phyloP scores from a whole-genome alignment of 2,888 invertebrate genomes.

The Lepidochrysops patricia region DNA sequence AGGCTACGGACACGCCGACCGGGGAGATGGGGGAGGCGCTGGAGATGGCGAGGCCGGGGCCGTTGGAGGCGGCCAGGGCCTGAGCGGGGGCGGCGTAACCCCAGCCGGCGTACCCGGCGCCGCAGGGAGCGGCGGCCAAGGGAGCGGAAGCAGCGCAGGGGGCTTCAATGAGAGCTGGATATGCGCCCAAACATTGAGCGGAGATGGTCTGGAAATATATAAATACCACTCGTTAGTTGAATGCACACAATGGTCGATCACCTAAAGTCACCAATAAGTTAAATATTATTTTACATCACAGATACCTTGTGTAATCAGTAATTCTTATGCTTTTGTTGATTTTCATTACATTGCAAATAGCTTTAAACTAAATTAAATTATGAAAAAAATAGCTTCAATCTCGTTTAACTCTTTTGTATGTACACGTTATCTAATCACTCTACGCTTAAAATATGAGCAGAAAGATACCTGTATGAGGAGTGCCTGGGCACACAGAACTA shows the following conservation, averaged over 20 bases:
- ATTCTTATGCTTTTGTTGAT: too few species aligned
- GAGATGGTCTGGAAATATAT: conserved; percentile 19
- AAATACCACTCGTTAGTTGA: too few species aligned
- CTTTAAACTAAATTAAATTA: too few species aligned
- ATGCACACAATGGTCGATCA: too few species aligned
- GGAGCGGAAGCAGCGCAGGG: not conserved
- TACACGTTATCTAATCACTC: not conserved
- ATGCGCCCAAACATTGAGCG: conserved; percentile 17
- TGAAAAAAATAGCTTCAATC: not conserved
- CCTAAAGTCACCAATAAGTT: too few species aligned
- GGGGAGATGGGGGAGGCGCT: conserved; percentile 33
- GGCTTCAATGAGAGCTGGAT: not conserved
- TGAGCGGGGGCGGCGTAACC: conserved; percentile 13
- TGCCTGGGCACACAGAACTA: conserved; percentile 30
- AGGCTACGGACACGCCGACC: conserved; percentile 32
- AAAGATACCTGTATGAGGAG: conserved; percentile 28
- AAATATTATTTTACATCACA: too few species aligned
- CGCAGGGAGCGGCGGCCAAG: not conserved
- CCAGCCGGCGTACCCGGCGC: not conserved
- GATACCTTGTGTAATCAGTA: too few species aligned
- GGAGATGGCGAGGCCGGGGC: conserved; percentile 27
- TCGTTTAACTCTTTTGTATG: not conserved
- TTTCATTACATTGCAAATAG: too few species aligned
- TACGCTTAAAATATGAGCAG: not conserved
- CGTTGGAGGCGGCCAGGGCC: conserved; percentile 22